Base-by-base conservation (phyloP, 2,113 vertebrate genomes). In the Myocastor coypus region DNA sequence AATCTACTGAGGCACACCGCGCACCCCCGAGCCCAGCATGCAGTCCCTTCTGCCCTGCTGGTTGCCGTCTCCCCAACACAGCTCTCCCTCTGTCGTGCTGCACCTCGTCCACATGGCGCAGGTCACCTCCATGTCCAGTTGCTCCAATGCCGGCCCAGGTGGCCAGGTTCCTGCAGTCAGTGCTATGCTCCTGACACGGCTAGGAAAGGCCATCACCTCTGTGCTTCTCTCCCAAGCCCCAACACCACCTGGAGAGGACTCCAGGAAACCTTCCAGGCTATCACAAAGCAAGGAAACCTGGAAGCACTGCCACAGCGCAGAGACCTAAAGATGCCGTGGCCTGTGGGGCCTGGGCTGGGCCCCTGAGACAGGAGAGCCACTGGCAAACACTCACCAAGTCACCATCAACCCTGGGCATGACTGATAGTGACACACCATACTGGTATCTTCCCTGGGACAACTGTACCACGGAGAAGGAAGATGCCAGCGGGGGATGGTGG, bases 121-220 rank as follows among this genome's bases (percentile, higher is more conserved):
- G 1, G 32, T 17, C 95, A 16, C 24, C 34, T 61, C 50, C 40
- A 0, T 7, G 9, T 32, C 10, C 9, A 63, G 20, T 19, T 37
- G 24, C 80, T 57, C 24, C 85, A 13, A 0, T 6, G 40, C 5
- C 0, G 20, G 40, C 55, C 24, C 37, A 34, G 59, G 20, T 13
- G 57, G 10, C 26, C 81, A 24, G 37, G 42, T 26, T 78, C 89
- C 32, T 7, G 0, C 14, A 4, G 0, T 12, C 24, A 5, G 55
- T 3, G 7, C 0, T 0, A 22, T 0, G 1, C 2, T 17, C 34
- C 7, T 28, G 6, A 4, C 0, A 0, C 5, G 22, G 50, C 22
- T 77, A 59, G 66, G 13, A 40, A 7, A 16, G 8, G 5, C 1
- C 46, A 1, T 3, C 7, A 0, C 13, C 7, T 11, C 52, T 73